phyloP scores from a whole-genome alignment of 1,140 invertebrate genomes.

The Protaetia brevitarsis region DNA sequence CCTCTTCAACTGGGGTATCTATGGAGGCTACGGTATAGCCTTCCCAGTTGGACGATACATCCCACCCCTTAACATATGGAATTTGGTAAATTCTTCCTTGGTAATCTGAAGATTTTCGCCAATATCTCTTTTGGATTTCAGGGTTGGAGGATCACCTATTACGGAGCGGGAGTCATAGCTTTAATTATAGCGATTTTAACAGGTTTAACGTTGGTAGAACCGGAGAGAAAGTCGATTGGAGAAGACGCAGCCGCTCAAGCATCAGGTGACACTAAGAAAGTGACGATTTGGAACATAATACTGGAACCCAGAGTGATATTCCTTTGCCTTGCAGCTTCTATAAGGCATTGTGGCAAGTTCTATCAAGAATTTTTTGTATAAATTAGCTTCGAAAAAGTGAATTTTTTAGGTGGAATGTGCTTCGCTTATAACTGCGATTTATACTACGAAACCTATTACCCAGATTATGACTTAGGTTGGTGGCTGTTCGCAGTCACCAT shows the following conservation, averaged over 20 bases:
- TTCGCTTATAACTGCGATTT: slow-evolving; percentile 88
- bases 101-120: not conserved
- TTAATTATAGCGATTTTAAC: slow-evolving; percentile 71
- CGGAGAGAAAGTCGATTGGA: slow-evolving; percentile 67
- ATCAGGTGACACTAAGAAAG: slow-evolving; percentile 48
- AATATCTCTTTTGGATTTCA: slow-evolving; percentile 44
- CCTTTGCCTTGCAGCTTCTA: slow-evolving; percentile 81
- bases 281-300: slow-evolving; percentile 70
- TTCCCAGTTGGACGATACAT: slow-evolving; percentile 89
- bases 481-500: slow-evolving; percentile 85
- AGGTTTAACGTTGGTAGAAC: slow-evolving; percentile 74
- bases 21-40: slow-evolving; percentile 83
- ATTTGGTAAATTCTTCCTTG: slow-evolving; percentile 57
- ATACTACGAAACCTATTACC: slow-evolving; percentile 83
- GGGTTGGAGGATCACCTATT: slow-evolving; percentile 88
- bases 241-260: slow-evolving; percentile 54
- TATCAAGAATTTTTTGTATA: not conserved
- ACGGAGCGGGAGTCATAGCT: slow-evolving; percentile 77
- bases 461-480: slow-evolving; percentile 80
- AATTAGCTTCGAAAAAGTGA: not conserved
- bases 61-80: slow-evolving; percentile 72
- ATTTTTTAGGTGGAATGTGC: slow-evolving; percentile 71
- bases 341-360: slow-evolving; percentile 79
- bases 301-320: slow-evolving; percentile 75
- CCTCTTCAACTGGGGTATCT: slow-evolving; percentile 95